Percentiles rank a stretch among this genome's conserved stretches.
phyloP scores from a whole-genome alignment of 2,888 invertebrate species.

The Morpho helenor region DNA sequence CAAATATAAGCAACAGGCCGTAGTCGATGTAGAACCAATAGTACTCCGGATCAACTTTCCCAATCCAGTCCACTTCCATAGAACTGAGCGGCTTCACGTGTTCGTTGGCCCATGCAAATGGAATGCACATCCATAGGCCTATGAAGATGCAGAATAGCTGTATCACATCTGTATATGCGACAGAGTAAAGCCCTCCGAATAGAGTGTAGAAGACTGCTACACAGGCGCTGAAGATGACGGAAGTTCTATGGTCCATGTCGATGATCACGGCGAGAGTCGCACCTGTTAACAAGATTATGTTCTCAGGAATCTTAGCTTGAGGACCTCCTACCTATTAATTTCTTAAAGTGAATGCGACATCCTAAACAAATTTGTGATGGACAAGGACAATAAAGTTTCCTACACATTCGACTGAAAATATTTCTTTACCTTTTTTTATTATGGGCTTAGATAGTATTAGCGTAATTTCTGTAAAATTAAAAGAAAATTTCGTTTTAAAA shows the following conservation, averaged over 20 bases:
- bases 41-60: constrained; percentile 84
- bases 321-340: no score
- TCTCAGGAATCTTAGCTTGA: background rate
- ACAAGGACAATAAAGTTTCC: no score
- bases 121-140: constrained; percentile 98
- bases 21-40: constrained; percentile 93
- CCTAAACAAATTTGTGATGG: no score
- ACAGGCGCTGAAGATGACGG: constrained; percentile 96
- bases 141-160: constrained; percentile 98
- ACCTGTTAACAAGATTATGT: constrained; percentile 73
- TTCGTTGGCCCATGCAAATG: constrained; percentile 94
- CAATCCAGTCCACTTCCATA: constrained; percentile 95
- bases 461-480: no score
- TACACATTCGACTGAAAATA: no score
- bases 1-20: constrained; percentile 93
- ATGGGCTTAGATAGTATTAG: no score
- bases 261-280: constrained; percentile 98
- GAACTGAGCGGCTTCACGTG: constrained; percentile 90
- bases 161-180: constrained; percentile 99
- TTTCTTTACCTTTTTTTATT: no score
- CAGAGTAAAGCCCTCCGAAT: constrained; percentile 98
- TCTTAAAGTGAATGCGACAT: no score
- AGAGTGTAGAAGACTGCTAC: constrained; percentile 99
- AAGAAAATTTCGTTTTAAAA: no score
- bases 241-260: constrained; percentile 94